These are phyloP conservation scores for Ochlodes sylvanus DNA, from an alignment of 2,888 invertebrate genomes.

Conservation along the genomic window DNA sequence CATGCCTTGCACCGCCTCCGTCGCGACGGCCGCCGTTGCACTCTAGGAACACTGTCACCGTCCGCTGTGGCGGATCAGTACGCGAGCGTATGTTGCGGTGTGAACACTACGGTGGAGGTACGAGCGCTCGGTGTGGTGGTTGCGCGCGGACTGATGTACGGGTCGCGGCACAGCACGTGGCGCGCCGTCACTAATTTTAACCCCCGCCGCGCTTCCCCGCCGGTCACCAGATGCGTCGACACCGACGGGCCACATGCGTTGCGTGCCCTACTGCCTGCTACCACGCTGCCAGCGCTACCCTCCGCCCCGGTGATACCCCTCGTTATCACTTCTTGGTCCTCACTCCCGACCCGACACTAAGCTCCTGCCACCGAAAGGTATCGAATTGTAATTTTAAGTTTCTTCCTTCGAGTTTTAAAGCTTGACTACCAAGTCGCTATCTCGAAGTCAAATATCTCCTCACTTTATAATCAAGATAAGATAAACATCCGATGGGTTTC, in stretches of 20 bases:
- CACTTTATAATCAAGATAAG: constrained; percentile 31
- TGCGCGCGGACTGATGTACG: constrained; percentile 71
- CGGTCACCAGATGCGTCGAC: constrained; percentile 77
- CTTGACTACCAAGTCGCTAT: constrained; percentile 20
- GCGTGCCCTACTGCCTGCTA: constrained; percentile 72
- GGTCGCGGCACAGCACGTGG: constrained; percentile 79
- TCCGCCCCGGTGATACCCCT: constrained; percentile 74
- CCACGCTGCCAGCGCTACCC: constrained; percentile 65
- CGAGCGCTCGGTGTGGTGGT: constrained; percentile 68
- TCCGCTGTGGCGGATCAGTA: constrained; percentile 66
- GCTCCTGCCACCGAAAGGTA: not conserved
- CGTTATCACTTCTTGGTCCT: constrained; percentile 64
- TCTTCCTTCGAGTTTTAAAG: constrained; percentile 37
- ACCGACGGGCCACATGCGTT: constrained; percentile 77
- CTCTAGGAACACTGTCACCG: constrained; percentile 72
- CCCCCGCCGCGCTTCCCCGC: constrained; percentile 82
- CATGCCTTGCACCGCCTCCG: constrained; percentile 85
- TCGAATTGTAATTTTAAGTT: not conserved
- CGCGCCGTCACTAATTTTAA: constrained; percentile 85
- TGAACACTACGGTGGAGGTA: constrained; percentile 60
- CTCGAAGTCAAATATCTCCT: constrained; percentile 20
- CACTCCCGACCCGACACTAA: not conserved
- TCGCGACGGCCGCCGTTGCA: constrained; percentile 77
- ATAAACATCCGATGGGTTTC: constrained; percentile 44
- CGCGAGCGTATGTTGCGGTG: constrained; percentile 59